Evolutionary conservation across 2,113 vertebrate species (phyloP).

Genomic region (Antechinus flavipes): DNA sequence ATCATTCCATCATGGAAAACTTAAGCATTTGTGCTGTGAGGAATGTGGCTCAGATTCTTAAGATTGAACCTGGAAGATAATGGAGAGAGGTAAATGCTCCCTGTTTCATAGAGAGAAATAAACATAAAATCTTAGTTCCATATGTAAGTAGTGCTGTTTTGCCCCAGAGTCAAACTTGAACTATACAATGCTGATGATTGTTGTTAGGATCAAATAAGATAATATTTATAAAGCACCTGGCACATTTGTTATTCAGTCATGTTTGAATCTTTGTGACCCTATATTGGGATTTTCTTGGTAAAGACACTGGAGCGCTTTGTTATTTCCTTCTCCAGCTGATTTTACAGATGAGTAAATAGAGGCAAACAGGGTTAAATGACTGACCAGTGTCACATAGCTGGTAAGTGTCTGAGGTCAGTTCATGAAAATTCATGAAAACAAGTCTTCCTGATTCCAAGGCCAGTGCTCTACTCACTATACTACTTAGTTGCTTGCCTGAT

Average conservation of each 20-base stretch:
- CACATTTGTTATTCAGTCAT: not conserved
- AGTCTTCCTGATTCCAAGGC: no score
- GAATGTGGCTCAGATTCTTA: slow-evolving; percentile 72
- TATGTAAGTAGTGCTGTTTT: slow-evolving; percentile 38
- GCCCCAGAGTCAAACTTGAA: slow-evolving; percentile 26
- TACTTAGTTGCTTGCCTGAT: not conserved
- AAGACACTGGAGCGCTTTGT: not conserved
- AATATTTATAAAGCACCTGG: not conserved
- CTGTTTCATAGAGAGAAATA: slow-evolving; percentile 14
- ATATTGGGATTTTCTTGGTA: not conserved
- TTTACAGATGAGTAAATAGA: not conserved
- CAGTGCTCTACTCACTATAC: not conserved
- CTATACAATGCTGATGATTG: slow-evolving; percentile 15
- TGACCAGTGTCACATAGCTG: not conserved
- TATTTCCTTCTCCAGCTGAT: not conserved
- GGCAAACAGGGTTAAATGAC: not conserved
- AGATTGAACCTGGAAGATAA: slow-evolving; percentile 66
- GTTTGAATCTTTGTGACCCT: not conserved
- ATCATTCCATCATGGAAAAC: slow-evolving; percentile 68
- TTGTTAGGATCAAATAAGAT: not conserved
- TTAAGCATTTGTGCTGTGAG: slow-evolving; percentile 64
- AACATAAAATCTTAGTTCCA: slow-evolving; percentile 57
- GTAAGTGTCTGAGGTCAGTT: no score
- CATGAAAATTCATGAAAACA: no score
- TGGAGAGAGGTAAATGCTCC: slow-evolving; percentile 66